phyloP scores from a whole-genome alignment of 1,140 invertebrate genomes.

The Steinernema feltiae region DNA sequence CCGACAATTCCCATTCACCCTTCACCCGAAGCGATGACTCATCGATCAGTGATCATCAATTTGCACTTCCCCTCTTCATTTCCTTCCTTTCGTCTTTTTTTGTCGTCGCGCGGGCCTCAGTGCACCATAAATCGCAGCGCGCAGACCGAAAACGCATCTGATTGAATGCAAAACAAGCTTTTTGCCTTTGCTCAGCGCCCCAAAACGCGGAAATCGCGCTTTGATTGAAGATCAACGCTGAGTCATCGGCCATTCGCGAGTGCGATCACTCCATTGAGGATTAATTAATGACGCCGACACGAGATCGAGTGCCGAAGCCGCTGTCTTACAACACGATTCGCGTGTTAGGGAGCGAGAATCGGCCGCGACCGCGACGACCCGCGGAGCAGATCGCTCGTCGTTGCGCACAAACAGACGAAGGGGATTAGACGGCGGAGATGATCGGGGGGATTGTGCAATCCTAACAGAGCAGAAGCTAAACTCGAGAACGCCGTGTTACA shows the following conservation, averaged over 20 bases:
- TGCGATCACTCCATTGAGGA: background rate
- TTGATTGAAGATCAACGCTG: constrained; percentile 7
- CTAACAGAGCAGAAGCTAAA: background rate
- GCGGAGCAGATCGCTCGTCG: background rate
- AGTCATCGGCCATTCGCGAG: background rate
- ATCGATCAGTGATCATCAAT: background rate
- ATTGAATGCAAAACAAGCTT: background rate
- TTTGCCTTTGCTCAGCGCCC: no score
- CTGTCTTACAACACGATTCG: background rate
- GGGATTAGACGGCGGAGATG: background rate
- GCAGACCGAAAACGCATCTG: background rate
- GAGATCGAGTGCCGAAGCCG: background rate
- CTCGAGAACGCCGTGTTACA: no score
- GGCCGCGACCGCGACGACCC: background rate
- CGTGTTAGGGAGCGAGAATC: background rate
- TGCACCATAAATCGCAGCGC: background rate
- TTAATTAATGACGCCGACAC: constrained; percentile 1
- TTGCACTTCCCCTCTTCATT: background rate
- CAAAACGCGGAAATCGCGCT: background rate
- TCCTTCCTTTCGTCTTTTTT: background rate
- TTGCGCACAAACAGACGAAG: constrained; percentile 1
- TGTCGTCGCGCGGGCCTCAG: background rate
- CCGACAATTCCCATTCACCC: background rate
- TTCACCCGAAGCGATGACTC: background rate
- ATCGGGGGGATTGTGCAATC: background rate